phyloP scores from a whole-genome alignment of 2,113 vertebrate genomes.

The Prietella phreatophila region DNA sequence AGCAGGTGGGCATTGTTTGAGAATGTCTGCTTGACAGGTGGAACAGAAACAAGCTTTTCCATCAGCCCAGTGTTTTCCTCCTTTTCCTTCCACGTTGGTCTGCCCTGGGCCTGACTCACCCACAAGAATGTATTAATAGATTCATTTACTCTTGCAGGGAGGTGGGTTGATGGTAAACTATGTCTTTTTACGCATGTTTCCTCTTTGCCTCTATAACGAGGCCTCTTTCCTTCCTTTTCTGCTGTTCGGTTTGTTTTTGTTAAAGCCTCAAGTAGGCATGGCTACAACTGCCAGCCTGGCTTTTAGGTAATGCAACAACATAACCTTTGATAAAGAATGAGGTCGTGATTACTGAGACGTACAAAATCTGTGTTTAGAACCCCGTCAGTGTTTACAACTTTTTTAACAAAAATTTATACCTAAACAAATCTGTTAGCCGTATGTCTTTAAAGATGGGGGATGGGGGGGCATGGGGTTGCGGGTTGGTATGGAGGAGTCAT shows the following conservation, averaged over 20 bases:
- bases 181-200: slow-evolving; percentile 35
- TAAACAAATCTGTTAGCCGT: neutral
- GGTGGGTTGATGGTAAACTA: slow-evolving; percentile 37
- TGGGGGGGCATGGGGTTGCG: neutral
- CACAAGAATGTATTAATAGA: slow-evolving; percentile 41
- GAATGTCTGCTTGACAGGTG: slow-evolving; percentile 44
- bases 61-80: slow-evolving; percentile 30
- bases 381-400: no score
- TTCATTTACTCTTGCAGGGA: slow-evolving; percentile 29
- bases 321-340: neutral
- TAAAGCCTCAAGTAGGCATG: slow-evolving; percentile 4
- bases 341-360: neutral
- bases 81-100: slow-evolving; percentile 26
- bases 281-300: neutral
- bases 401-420: neutral
- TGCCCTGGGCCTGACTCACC: slow-evolving; percentile 27
- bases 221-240: slow-evolving; percentile 58
- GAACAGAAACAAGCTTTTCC: slow-evolving; percentile 29
- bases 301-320: neutral
- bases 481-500: neutral
- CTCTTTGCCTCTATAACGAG: slow-evolving; percentile 45
- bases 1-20: slow-evolving; percentile 51
- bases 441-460: neutral
- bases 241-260: slow-evolving; percentile 54
- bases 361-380: neutral